These are phyloP conservation scores for Scaeva pyrastri DNA, from an alignment of 2,888 invertebrate genomes.

Conservation along the genomic window DNA sequence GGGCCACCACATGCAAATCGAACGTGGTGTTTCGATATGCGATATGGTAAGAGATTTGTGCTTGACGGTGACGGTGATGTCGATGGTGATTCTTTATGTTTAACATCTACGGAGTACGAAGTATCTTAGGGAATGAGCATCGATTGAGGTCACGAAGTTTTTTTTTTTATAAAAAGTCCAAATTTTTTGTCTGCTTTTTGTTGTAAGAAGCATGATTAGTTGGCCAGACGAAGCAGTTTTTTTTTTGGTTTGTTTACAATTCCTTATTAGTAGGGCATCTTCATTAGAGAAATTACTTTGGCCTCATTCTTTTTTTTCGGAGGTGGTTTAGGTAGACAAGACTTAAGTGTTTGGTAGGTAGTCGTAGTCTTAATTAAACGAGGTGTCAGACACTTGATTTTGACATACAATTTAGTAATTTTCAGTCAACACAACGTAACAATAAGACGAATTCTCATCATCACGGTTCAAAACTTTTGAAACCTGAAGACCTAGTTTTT, in stretches of 20 bases:
- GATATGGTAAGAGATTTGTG: constrained; percentile 1
- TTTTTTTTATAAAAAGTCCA: constrained; percentile 16
- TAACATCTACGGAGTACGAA: background rate
- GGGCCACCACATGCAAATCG: constrained; percentile 28
- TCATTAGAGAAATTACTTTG: constrained; percentile 37
- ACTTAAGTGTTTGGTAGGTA: too few relatives aligned
- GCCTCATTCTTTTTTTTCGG: constrained; percentile 19
- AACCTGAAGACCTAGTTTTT: background rate
- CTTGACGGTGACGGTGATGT: background rate
- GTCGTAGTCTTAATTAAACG: constrained; percentile 16
- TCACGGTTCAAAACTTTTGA: background rate
- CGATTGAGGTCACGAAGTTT: constrained; percentile 53
- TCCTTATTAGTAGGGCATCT: constrained; percentile 33
- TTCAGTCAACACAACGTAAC: background rate
- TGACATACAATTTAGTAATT: background rate
- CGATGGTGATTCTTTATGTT: constrained; percentile 17
- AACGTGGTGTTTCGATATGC: background rate
- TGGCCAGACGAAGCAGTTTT: background rate
- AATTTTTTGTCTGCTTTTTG: constrained; percentile 7
- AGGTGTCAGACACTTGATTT: constrained; percentile 1
- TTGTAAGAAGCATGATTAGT: constrained; percentile 5
- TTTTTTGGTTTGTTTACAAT: constrained; percentile 11
- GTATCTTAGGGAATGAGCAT: constrained; percentile 31
- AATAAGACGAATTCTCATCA: background rate
- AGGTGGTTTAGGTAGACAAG: too few relatives aligned